Evolutionary conservation across 2,797 vertebrate genomes (phyloP).

Genomic region (Chloroceryle inda): DNA sequence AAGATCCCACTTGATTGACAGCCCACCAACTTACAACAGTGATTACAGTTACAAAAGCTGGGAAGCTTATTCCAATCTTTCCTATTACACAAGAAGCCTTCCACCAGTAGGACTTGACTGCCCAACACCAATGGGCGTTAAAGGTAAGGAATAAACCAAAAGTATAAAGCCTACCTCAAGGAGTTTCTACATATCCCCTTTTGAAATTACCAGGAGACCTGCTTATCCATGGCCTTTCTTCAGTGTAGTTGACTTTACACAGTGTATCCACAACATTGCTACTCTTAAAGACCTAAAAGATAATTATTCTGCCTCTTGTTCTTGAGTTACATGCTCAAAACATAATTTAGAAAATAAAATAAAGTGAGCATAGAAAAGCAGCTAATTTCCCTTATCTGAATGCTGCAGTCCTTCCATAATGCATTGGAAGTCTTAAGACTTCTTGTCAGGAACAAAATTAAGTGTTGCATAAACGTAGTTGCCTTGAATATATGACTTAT

Average conservation of each 20-base stretch:
- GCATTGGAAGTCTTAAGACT: not conserved
- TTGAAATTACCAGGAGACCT: not conserved
- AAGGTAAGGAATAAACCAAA: conserved; percentile 84
- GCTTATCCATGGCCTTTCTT: not conserved
- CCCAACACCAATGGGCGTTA: conserved; percentile 95
- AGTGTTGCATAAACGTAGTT: not conserved
- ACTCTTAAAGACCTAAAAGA: not conserved
- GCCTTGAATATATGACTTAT: not conserved
- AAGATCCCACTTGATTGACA: conserved; percentile 94
- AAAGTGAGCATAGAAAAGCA: not conserved
- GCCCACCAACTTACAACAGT: conserved; percentile 93
- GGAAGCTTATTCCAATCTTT: conserved; percentile 97
- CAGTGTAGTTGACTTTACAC: not conserved
- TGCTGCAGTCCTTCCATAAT: not conserved
- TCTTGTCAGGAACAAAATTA: not conserved
- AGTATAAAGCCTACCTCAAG: accelerated
- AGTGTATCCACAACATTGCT: too few relatives aligned
- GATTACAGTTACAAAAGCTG: conserved; percentile 93
- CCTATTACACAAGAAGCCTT: conserved; percentile 93
- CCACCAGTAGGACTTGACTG: conserved; percentile 92
- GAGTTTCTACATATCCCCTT: not conserved
- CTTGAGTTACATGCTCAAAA: not conserved
- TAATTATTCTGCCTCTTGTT: not conserved
- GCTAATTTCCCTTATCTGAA: not conserved
- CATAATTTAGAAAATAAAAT: not conserved